These are phyloP conservation scores for Machaerirhynchus nigripectus DNA, from an alignment of 2,113 vertebrate species.

Conservation along the genomic window DNA sequence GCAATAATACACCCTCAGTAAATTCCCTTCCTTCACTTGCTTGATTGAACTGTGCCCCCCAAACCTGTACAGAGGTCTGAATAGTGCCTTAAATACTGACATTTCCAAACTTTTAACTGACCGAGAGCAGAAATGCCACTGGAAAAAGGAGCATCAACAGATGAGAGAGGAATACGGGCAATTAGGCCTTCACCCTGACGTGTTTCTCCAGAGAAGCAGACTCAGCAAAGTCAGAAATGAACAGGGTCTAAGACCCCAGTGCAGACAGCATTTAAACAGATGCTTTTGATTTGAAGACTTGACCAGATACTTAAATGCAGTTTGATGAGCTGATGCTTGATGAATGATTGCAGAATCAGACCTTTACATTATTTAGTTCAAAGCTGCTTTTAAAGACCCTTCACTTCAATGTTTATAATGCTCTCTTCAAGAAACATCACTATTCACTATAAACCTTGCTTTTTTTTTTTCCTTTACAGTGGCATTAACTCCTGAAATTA, in stretches of 20 bases:
- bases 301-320: not conserved
- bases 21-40: not conserved
- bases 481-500: constrained; percentile 45
- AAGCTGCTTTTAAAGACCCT: not conserved
- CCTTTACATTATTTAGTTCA: not conserved
- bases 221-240: not conserved
- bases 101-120: not conserved
- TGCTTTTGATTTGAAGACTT: constrained; percentile 30
- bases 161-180: not conserved
- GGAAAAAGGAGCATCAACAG: not conserved
- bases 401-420: not conserved
- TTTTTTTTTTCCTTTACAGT: not conserved
- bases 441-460: not conserved
- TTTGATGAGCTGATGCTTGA: constrained; percentile 24
- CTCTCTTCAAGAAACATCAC: not conserved
- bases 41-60: not conserved
- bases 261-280: constrained; percentile 14
- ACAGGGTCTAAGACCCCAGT: not conserved
- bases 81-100: not conserved
- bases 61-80: not conserved
- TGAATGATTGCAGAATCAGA: not conserved
- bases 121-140: not conserved
- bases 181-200: constrained; percentile 13
- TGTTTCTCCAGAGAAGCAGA: not conserved
- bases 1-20: not conserved